Evolutionary conservation across 2,888 invertebrate genomes (phyloP).

Genomic region (Disparrhopalites patrizii): DNA sequence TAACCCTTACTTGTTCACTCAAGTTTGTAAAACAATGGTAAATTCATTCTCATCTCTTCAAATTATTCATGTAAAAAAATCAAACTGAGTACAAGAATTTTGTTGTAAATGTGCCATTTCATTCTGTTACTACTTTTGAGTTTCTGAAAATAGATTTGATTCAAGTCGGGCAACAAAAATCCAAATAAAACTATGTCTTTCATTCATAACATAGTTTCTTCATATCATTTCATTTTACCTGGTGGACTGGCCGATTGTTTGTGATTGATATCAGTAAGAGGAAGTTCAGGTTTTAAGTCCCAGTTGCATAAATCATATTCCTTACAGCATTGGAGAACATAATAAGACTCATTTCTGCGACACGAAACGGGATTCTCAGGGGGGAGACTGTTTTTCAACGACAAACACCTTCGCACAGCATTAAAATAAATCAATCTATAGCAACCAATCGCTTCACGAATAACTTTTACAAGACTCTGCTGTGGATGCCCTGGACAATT

Average conservation of each 20-base stretch:
- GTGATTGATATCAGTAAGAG: slow-evolving; percentile 18
- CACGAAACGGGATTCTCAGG: slow-evolving; percentile 60
- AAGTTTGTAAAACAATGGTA: no score
- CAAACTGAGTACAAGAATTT: no score
- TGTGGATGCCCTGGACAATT: no score
- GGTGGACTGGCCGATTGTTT: slow-evolving; percentile 4
- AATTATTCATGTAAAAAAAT: no score
- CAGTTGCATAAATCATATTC: slow-evolving; percentile 61
- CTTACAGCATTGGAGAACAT: slow-evolving; percentile 56
- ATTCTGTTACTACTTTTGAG: no score
- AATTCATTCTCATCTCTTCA: no score
- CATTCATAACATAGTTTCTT: background rate
- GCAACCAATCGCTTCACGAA: background rate
- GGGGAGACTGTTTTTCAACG: slow-evolving; percentile 58
- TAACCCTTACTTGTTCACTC: no score
- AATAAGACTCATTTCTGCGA: slow-evolving; percentile 52
- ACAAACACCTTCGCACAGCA: slow-evolving; percentile 54
- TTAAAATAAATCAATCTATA: slow-evolving; percentile 20
- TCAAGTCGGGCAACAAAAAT: no score
- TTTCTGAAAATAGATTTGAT: no score
- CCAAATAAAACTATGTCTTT: no score
- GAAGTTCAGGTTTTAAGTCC: slow-evolving; percentile 52
- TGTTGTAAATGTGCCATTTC: no score
- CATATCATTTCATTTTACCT: slow-evolving; percentile 14
- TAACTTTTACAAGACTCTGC: background rate